phyloP scores from a whole-genome alignment of 2,113 vertebrate genomes.

The Myocastor coypus region DNA sequence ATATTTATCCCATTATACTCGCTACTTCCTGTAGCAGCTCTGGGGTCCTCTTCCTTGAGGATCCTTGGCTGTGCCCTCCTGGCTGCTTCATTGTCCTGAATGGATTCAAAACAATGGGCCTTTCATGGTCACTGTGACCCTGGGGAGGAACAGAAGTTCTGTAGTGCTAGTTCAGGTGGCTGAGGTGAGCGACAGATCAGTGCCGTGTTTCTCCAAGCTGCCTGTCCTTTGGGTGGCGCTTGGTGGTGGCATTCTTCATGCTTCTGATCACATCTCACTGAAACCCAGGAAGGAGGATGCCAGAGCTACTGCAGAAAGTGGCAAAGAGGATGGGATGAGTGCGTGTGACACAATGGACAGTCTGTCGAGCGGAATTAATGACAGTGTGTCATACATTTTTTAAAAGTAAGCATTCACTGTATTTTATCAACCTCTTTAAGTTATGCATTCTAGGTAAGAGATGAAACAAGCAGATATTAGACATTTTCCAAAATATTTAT shows the following conservation, averaged over 20 bases:
- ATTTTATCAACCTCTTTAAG: not conserved
- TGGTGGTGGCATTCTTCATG: not conserved
- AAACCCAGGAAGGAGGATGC: not conserved
- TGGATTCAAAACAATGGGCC: not conserved
- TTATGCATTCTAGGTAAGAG: not conserved
- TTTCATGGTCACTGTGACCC: not conserved
- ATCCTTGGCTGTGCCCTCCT: not conserved
- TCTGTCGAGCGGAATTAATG: not conserved
- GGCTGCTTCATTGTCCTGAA: not conserved
- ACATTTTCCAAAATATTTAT: not conserved
- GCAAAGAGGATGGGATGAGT: not conserved
- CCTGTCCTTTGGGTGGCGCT: not conserved
- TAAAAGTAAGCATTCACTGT: not conserved
- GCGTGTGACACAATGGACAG: not conserved
- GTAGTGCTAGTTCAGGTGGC: not conserved
- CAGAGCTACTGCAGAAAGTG: not conserved
- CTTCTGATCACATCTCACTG: not conserved
- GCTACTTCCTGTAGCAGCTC: not conserved
- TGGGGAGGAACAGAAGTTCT: not conserved
- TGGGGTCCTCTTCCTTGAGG: not conserved
- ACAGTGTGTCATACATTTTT: not conserved
- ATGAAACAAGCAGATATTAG: not conserved
- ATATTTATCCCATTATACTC: not conserved
- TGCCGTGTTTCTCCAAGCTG: not conserved
- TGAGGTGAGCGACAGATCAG: not conserved